Conservation (phyloP, 1,140 invertebrate genomes). For the Magallana ariakensis region DNA sequence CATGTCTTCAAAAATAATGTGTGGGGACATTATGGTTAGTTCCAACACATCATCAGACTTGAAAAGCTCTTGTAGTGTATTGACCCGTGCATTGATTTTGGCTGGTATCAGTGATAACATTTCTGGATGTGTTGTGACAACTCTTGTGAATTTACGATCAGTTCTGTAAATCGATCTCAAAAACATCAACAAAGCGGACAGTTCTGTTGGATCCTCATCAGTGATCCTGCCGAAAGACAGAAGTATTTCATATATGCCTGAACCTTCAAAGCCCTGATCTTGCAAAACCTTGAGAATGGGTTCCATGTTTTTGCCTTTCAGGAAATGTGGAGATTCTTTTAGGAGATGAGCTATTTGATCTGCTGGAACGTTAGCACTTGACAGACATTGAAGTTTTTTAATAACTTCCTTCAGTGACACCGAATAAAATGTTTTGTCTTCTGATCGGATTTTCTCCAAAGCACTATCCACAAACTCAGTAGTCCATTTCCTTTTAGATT, state of each 20-base stretch:
- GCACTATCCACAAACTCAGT: not conserved
- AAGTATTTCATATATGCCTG: not conserved
- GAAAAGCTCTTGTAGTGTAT: constrained; percentile 58
- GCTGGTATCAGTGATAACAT: not conserved
- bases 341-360: not conserved
- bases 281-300: not conserved
- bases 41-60: constrained; percentile 57
- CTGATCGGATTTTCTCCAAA: not conserved
- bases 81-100: constrained; percentile 38
- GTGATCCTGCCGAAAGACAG: not conserved
- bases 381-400: not conserved
- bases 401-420: not conserved
- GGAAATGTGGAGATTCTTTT: not conserved
- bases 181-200: not conserved
- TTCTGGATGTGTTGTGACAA: not conserved
- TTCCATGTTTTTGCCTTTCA: constrained; percentile 19
- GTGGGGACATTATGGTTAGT: constrained; percentile 59
- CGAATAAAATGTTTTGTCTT: constrained; percentile 32
- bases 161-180: not conserved
- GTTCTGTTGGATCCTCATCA: not conserved
- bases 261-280: constrained; percentile 7
- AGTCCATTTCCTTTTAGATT: not conserved
- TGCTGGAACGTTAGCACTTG: not conserved
- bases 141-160: constrained; percentile 7
- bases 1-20: constrained; percentile 65